phyloP scores from a whole-genome alignment of 2,113 vertebrate species.

The Australoheros scitulus region DNA sequence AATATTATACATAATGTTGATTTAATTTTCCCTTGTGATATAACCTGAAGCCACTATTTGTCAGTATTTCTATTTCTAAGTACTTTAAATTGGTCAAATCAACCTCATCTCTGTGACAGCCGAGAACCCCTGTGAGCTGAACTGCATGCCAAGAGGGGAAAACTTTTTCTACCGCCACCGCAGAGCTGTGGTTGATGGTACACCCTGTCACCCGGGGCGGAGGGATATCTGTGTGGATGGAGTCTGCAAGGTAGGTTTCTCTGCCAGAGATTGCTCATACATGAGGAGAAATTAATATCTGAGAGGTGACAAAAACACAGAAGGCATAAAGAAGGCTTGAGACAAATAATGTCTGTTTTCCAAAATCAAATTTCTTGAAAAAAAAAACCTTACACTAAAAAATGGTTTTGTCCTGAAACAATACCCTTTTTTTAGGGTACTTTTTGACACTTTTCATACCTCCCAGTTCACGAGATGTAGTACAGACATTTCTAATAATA shows the following conservation, averaged over 20 bases:
- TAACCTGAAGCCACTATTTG: background rate
- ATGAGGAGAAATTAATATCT: background rate
- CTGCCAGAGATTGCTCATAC: background rate
- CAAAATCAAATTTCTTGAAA: too few species aligned
- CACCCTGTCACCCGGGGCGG: slow-evolving; percentile 89
- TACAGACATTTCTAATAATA: background rate
- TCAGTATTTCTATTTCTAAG: background rate
- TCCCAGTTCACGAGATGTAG: background rate
- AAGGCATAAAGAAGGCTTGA: background rate
- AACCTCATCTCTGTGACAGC: slow-evolving; percentile 71
- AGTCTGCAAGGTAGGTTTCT: slow-evolving; percentile 84
- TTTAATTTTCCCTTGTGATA: background rate
- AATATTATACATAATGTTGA: background rate
- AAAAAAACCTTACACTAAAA: background rate
- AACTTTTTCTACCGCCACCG: slow-evolving; percentile 93
- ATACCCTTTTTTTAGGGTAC: background rate
- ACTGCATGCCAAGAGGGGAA: slow-evolving; percentile 95
- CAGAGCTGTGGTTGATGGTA: slow-evolving; percentile 88
- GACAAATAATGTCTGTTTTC: background rate
- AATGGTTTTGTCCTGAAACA: background rate
- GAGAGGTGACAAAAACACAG: background rate
- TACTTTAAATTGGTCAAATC: background rate
- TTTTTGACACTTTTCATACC: background rate
- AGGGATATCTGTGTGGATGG: slow-evolving; percentile 89
- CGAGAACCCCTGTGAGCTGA: slow-evolving; percentile 93